A percentile compares a stretch with the other conserved stretches of the same genome.
Evolutionary conservation across 1,140 invertebrate genomes (phyloP).

Genomic region (Nilaparvata lugens): DNA sequence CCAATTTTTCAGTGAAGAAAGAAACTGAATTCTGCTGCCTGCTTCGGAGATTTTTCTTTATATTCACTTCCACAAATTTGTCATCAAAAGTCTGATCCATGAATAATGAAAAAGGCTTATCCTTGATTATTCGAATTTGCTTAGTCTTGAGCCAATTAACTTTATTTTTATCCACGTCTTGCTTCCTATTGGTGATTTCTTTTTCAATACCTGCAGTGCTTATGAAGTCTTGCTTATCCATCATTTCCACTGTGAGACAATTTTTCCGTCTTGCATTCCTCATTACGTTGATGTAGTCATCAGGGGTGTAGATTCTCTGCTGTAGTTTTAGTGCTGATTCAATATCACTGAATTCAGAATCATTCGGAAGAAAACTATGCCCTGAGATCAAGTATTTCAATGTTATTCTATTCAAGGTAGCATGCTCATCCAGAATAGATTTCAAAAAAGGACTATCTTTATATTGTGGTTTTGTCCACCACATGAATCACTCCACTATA

Average conservation of each 20-base stretch:
- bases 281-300: slow-evolving; percentile 30
- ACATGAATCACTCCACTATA: no score
- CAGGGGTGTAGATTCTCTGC: slow-evolving; percentile 27
- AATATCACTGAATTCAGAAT: slow-evolving; percentile 32
- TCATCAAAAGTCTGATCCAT: slow-evolving; percentile 2
- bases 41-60: slow-evolving; percentile 9
- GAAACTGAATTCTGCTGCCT: neutral
- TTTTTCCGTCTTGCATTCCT: slow-evolving; percentile 19
- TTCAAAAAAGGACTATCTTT: no score
- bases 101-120: slow-evolving; percentile 11
- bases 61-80: slow-evolving; percentile 12
- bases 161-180: neutral
- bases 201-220: neutral
- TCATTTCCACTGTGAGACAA: neutral
- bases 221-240: slow-evolving; percentile 1
- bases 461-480: no score
- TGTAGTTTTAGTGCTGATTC: slow-evolving; percentile 30
- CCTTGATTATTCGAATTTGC: slow-evolving; percentile 2
- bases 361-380: slow-evolving; percentile 34
- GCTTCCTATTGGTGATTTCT: slow-evolving; percentile 8
- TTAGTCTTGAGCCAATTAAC: slow-evolving; percentile 5
- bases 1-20: neutral
- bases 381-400: no score
- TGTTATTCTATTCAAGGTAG: no score
- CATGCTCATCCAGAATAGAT: no score